Percentiles rank a stretch among this genome's conserved stretches.
These are phyloP conservation scores for Pegoplata infirma DNA, from an alignment of 2,888 invertebrate species.

Conservation along the genomic window DNA sequence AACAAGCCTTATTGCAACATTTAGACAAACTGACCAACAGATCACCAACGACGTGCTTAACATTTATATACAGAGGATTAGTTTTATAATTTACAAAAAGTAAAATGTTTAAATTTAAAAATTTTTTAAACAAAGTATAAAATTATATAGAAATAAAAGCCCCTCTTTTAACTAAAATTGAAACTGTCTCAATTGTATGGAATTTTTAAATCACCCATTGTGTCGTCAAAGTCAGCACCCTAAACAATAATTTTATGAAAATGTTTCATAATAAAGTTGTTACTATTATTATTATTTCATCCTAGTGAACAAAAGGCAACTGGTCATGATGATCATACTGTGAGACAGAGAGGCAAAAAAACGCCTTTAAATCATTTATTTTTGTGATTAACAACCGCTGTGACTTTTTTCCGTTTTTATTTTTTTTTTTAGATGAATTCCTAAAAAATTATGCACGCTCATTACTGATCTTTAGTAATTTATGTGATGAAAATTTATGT, in stretches of 20 bases:
- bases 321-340: constrained; percentile 55
- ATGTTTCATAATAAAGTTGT: constrained; percentile 54
- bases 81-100: constrained; percentile 53
- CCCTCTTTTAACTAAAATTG: constrained; percentile 25
- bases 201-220: constrained; percentile 55
- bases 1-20: constrained; percentile 45
- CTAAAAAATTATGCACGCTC: constrained; percentile 59
- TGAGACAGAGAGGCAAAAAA: constrained; percentile 24
- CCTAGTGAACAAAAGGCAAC: constrained; percentile 49
- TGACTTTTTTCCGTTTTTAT: constrained; percentile 29
- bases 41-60: constrained; percentile 47
- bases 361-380: constrained; percentile 58
- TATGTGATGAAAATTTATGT: constrained; percentile 8
- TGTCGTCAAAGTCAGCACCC: constrained; percentile 57
- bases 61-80: constrained; percentile 41
- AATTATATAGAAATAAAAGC: constrained; percentile 18
- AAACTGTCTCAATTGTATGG: constrained; percentile 20
- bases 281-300: constrained; percentile 40
- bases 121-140: background rate
- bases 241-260: constrained; percentile 24
- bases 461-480: constrained; percentile 26
- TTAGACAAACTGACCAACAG: constrained; percentile 48
- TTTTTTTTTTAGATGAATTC: constrained; percentile 28
- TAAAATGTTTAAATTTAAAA: constrained; percentile 19
- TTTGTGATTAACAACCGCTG: constrained; percentile 62